Conservation (phyloP, 2,113 vertebrate genomes). For the Notechis scutatus region DNA sequence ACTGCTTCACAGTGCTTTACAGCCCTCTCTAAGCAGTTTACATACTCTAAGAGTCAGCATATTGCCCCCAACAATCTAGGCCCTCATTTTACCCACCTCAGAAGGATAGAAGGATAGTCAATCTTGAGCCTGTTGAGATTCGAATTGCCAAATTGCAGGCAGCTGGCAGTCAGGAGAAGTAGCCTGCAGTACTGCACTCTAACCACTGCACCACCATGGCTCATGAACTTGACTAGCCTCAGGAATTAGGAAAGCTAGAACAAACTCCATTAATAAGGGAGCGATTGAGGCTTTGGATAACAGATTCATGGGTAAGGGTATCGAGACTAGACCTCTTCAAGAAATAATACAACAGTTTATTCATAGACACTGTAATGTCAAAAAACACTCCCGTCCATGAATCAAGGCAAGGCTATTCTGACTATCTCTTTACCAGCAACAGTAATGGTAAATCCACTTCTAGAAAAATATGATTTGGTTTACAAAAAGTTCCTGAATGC, state of each 20-base stretch:
- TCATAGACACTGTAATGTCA: neutral
- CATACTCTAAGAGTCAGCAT: too few relatives aligned
- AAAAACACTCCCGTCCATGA: neutral
- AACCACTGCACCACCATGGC: too few relatives aligned
- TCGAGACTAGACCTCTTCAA: neutral
- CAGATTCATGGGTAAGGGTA: neutral
- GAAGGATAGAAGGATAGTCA: too few relatives aligned
- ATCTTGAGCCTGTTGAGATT: too few relatives aligned
- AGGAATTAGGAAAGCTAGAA: neutral
- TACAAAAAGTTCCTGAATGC: neutral
- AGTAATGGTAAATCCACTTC: neutral
- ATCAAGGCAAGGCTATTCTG: neutral
- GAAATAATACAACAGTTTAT: neutral
- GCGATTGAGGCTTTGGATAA: neutral
- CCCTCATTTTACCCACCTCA: too few relatives aligned
- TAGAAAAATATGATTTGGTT: neutral
- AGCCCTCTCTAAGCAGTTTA: too few relatives aligned
- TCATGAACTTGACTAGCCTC: neutral
- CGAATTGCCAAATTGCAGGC: too few relatives aligned
- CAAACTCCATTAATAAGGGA: neutral
- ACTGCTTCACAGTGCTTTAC: too few relatives aligned
- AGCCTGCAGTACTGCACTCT: too few relatives aligned
- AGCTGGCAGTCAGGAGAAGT: too few relatives aligned
- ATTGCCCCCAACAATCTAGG: too few relatives aligned
- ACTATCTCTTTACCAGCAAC: neutral